Conservation (phyloP, 2,797 vertebrate species). For the Monodelphis domestica region DNA sequence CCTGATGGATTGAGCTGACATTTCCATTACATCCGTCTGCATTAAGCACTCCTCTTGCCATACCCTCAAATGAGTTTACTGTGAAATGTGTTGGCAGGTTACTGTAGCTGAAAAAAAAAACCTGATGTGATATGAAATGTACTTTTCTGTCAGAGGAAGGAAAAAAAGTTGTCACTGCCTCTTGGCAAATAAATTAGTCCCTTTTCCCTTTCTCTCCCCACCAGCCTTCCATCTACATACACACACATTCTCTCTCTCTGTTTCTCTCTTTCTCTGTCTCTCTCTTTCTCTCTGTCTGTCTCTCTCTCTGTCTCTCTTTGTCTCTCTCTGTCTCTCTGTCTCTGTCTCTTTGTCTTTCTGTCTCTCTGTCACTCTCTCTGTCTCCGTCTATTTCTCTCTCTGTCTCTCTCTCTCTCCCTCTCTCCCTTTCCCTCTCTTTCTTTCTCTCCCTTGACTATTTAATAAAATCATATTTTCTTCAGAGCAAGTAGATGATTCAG, state of each 20-base stretch:
- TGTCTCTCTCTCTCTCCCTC: no score
- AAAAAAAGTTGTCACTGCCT: constrained; percentile 74
- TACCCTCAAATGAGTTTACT: constrained; percentile 89
- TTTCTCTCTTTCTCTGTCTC: no score
- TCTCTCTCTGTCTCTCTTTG: no score
- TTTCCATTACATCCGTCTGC: constrained; percentile 89
- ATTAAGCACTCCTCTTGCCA: constrained; percentile 85
- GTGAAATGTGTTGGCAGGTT: constrained; percentile 88
- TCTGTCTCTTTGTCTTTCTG: no score
- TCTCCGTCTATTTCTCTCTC: no score
- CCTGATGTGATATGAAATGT: constrained; percentile 77
- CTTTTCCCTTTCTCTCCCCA: not conserved
- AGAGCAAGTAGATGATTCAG: not conserved
- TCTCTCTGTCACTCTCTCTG: no score
- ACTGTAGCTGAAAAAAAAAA: constrained; percentile 79
- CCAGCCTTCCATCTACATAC: not conserved
- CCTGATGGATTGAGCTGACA: constrained; percentile 89
- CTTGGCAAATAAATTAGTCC: not conserved
- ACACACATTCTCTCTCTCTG: not conserved
- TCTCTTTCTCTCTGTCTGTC: no score
- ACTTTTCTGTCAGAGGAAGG: constrained; percentile 77
- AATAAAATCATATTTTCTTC: not conserved
- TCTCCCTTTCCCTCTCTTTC: no score
- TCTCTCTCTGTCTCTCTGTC: no score
- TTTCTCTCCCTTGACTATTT: not conserved